Evolutionary conservation across 2,888 invertebrate genomes (phyloP).

Genomic region (Strigamia transsilvanica): DNA sequence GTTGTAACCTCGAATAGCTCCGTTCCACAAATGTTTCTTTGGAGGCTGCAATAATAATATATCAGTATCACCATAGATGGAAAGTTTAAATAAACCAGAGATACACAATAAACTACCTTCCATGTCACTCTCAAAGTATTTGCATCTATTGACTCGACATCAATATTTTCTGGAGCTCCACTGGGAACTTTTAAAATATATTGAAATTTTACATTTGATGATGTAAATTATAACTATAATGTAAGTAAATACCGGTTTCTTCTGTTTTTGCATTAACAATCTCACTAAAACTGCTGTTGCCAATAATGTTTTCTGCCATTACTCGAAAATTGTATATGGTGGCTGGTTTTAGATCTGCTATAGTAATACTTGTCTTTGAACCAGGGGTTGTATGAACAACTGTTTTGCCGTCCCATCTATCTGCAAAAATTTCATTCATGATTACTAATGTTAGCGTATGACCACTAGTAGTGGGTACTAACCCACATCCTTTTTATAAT

Average conservation of each 20-base stretch:
- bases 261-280: neutral
- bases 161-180: conserved; percentile 48
- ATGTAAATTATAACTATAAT: no score
- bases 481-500: conserved; percentile 44
- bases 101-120: conserved; percentile 44
- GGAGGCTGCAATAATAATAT: conserved; percentile 41
- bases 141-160: conserved; percentile 40
- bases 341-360: neutral
- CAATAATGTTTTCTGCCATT: neutral
- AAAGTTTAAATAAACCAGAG: neutral
- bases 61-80: no score
- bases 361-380: neutral
- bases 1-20: conserved; percentile 48
- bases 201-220: neutral
- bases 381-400: neutral
- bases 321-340: conserved; percentile 31
- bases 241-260: neutral
- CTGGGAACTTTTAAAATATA: neutral
- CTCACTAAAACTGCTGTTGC: conserved; percentile 24
- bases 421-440: neutral
- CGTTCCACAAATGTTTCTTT: conserved; percentile 38
- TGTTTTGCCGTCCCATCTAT: neutral
- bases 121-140: conserved; percentile 34
- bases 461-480: neutral
- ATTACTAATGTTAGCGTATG: neutral